Base-by-base conservation (phyloP, 2,113 vertebrate genomes). In the Cyprinodon tularosa region DNA sequence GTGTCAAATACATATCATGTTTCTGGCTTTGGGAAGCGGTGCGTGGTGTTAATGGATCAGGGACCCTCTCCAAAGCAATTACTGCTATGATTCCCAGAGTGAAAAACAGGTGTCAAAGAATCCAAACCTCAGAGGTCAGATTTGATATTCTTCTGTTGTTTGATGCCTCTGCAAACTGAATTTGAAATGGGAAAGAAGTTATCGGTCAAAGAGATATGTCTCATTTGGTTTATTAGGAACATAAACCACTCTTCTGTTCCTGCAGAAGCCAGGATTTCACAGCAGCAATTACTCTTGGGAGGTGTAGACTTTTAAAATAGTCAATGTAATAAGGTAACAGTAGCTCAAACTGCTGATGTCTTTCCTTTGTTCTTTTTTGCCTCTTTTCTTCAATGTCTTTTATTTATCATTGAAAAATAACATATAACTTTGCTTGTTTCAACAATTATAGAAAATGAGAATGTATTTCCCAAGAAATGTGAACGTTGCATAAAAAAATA, bases 1-100 rank as follows among this genome's bases (percentile, higher is more conserved):
- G 82, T 85, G 89, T 92, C 92, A 90, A 90, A 90, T 88, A 87
- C 72, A 84, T 90, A 86, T 85, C 77, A 74, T 82, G 80, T 88
- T 82, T 85, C 77, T 66, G n/a, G 71, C 84, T 86, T 78, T 74
- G 71, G 78, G 75, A 88, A 78, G 71, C 79, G 53, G 67, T 22
- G 47, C 38, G 71, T 57, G 42, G 80, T 72, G 86, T 86, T 90
- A 90, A 92, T 80, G 83, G 86, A 86, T 91, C 84, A 83, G 88
- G 88, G 87, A 85, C 71, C 78, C 53, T 57, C 84, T 88, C 86
- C 77, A 86, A 92, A 89, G 87, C 90, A 92, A 92, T 93, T 92
- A 90, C 84, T 39, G 65, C 72, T 61, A 20, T 29, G 70, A 86
- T 82, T 82, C 89, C 84, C 83, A 62, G 10, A 44, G 85, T 77